A percentile compares a stretch with the other conserved stretches of the same genome.
Conservation (phyloP, 2,888 invertebrate genomes). For the Nomada hirtipes region DNA sequence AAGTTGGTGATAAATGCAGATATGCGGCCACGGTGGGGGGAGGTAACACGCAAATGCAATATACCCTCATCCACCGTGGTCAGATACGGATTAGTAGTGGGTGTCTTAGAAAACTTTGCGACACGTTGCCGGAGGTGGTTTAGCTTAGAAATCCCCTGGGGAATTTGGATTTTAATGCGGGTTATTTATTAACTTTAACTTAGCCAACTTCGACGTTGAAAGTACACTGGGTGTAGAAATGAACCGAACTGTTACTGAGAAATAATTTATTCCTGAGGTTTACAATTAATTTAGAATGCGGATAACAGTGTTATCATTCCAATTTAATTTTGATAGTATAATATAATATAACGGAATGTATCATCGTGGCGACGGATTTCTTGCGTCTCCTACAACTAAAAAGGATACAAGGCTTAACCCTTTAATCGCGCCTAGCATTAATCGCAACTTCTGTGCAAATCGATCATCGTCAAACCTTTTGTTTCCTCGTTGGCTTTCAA, state of each 20-base stretch:
- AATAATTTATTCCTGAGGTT: too few species aligned
- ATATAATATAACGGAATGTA: too few species aligned
- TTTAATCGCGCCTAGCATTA: neutral
- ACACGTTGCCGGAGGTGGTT: neutral
- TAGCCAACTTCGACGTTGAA: too few species aligned
- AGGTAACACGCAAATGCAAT: slow-evolving; percentile 75
- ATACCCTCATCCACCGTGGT: slow-evolving; percentile 50
- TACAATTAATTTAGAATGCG: too few species aligned
- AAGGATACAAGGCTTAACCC: too few species aligned
- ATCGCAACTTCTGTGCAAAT: neutral
- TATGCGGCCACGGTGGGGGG: slow-evolving; percentile 58
- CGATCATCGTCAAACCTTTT: slow-evolving; percentile 5
- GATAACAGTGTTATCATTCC: too few species aligned
- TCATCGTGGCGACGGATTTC: too few species aligned
- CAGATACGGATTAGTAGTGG: slow-evolving; percentile 28
- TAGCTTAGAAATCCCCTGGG: neutral
- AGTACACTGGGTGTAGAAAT: too few species aligned
- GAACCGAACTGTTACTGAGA: too few species aligned
- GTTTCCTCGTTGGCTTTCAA: neutral
- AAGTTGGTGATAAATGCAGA: slow-evolving; percentile 76
- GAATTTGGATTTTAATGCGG: neutral
- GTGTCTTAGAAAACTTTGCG: slow-evolving; percentile 6
- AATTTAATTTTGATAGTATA: too few species aligned
- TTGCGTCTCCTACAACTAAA: neutral
- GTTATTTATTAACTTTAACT: neutral